Evolutionary conservation across 1,140 invertebrate genomes (phyloP).

Genomic region (Agraylea sexmaculata): DNA sequence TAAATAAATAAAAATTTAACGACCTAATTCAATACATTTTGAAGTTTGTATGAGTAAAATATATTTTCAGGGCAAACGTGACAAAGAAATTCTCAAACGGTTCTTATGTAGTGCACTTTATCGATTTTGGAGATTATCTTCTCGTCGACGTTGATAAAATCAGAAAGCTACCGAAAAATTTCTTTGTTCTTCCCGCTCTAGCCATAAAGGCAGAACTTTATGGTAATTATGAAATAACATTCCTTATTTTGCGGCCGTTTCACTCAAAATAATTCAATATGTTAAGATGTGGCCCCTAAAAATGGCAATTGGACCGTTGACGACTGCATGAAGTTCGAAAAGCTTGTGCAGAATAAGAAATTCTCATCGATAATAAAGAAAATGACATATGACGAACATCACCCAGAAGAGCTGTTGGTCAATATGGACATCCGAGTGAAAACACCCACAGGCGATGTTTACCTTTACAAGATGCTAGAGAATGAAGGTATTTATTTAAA

Average conservation of each 20-base stretch:
- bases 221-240: constrained; percentile 21
- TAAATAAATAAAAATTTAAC: too few relatives aligned
- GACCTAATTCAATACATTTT: not conserved
- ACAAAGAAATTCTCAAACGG: constrained; percentile 29
- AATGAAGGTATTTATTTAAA: too few relatives aligned
- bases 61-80: constrained; percentile 26
- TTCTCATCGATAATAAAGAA: constrained; percentile 43
- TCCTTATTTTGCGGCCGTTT: not conserved
- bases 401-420: constrained; percentile 36
- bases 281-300: constrained; percentile 41
- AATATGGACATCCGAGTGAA: constrained; percentile 45
- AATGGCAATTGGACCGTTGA: constrained; percentile 46
- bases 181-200: constrained; percentile 32
- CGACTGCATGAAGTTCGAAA: constrained; percentile 44
- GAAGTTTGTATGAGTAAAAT: not conserved
- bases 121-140: constrained; percentile 35
- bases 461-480: constrained; percentile 39
- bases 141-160: constrained; percentile 22
- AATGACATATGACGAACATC: constrained; percentile 34
- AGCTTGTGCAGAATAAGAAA: constrained; percentile 42
- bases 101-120: constrained; percentile 36
- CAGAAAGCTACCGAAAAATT: constrained; percentile 23
- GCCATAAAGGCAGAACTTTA: constrained; percentile 35
- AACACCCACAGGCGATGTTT: constrained; percentile 38
- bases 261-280: constrained; percentile 9